Evolutionary conservation across 2,888 invertebrate genomes (phyloP), one percentile per base, ranked within the genome.

Genomic region (Prosapia bicincta): DNA sequence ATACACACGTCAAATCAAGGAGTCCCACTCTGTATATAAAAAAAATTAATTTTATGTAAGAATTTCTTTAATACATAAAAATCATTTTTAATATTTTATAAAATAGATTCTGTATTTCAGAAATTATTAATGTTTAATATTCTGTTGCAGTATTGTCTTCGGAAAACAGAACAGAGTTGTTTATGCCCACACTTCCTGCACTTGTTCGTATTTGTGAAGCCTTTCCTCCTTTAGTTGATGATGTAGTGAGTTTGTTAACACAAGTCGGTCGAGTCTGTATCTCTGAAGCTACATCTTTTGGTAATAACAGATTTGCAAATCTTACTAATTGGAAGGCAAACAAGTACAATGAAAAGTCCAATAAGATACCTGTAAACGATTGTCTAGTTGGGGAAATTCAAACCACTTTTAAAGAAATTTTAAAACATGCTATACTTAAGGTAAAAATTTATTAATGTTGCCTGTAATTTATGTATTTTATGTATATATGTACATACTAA

Each of bases 191-290:
- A 5, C 85, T 98, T 43, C 94, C 97, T 67, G 93, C 96, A 2
- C 86, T 98, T 70, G 93, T 94, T 5, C 87, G 95, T 65, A 94
- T 98, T 80, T 94, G 95, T 81, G 91, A 92, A 79, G 97, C 97
- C 0, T 98, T 98, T 84, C 98, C 98, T 2, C 95, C 97, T 0
- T 87, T 98, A 10, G 90, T 93, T 68, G 97, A 98, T 81, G 98
- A 98, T 83, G 93, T 95, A 20, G 91, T 95, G 0, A 91, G 92
- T 23, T 88, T 98, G 26, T 85, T 98, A 72, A 88, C 95, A 84
- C 96, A 96, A 84, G 87, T 97, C 24, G 97, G 95, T 0, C 89
- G 93, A 80, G 92, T 96, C 77, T 92, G 93, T 79, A 90, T 93
- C 80, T 94, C 96, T 0, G 95, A 96, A 83, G 92, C 93, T 0